These are phyloP conservation scores for Myrmophylax atrothorax DNA, from an alignment of 2,113 vertebrate genomes.

Conservation along the genomic window DNA sequence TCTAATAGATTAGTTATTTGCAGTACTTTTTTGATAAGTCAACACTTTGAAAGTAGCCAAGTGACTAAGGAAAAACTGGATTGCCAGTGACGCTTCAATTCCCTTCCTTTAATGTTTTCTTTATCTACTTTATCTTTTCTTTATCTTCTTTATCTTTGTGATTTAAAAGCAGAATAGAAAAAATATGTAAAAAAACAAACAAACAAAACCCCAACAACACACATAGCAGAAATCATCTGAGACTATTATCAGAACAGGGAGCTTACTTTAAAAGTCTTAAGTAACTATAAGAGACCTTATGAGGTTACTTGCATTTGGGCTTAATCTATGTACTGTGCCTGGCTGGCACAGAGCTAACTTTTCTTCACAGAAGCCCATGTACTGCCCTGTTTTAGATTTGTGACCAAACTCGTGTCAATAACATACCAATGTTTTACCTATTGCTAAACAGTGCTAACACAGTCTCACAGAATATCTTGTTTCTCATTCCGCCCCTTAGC, in stretches of 20 bases:
- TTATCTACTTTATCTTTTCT: not conserved
- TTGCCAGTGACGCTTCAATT: not conserved
- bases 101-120: not conserved
- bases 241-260: not conserved
- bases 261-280: not conserved
- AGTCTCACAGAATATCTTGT: not conserved
- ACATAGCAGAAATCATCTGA: not conserved
- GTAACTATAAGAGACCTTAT: not conserved
- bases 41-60: not conserved
- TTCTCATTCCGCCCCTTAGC: not conserved
- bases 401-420: not conserved
- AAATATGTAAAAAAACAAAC: rapidly evolving
- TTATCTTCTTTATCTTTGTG: not conserved
- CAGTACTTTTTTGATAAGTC: not conserved
- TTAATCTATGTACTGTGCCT: not conserved
- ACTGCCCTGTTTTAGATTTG: not conserved
- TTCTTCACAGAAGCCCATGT: not conserved
- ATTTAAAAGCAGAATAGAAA: not conserved
- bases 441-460: not conserved
- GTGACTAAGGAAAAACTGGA: not conserved
- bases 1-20: not conserved
- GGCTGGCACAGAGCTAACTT: not conserved
- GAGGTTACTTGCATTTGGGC: not conserved
- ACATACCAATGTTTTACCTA: not conserved
- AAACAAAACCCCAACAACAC: not conserved